Evolutionary conservation across 2,888 invertebrate species (phyloP), one percentile per base, ranked within the genome.

Genomic region (Eledona agricola): DNA sequence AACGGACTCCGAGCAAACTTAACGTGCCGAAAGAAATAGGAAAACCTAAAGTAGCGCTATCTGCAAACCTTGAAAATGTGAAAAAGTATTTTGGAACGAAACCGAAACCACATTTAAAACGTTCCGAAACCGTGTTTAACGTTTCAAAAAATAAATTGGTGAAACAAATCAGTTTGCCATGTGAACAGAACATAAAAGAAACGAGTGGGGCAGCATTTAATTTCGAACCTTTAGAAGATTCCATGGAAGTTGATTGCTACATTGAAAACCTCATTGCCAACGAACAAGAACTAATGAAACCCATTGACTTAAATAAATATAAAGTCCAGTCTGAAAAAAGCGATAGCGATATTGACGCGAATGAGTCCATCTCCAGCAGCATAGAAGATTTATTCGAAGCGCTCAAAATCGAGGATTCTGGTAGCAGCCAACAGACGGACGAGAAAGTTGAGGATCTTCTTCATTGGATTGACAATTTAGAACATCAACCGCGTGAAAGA

Each of bases 301-400:
- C 77, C 0, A 68, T 74, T 25, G 70, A 72, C 55, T 63, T 66
- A 4, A 55, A 63, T 6, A 69, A 66, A 52, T 68, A 63, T 45
- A 57, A 59, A 35, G 26, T 40, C 4, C 26, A 52, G 32, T 34
- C 47, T 3, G 60, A 58, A 34, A 25, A 52, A 3, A 55, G 54
- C 9, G 57, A 61, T 6, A 59, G 63, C 9, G 51, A 56, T 7
- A 64, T 64, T 16, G 66, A 65, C 2, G 71, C 69, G 45, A 60
- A 64, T 9, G 38, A 37, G 2, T 13, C 19, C 15, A 55, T 69
- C 1, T 73, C 74, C 2, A 73, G 71, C 50, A 77, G 77, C 55
- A 77, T 77, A 51, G 77, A 77, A 63, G 75, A 77, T 64, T 63
- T 77, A 32, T 67, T 77, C 11, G 72, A 72, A 59, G 76, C 76